phyloP scores from a whole-genome alignment of 2,113 vertebrate species.

The Ptilonorhynchus violaceus region DNA sequence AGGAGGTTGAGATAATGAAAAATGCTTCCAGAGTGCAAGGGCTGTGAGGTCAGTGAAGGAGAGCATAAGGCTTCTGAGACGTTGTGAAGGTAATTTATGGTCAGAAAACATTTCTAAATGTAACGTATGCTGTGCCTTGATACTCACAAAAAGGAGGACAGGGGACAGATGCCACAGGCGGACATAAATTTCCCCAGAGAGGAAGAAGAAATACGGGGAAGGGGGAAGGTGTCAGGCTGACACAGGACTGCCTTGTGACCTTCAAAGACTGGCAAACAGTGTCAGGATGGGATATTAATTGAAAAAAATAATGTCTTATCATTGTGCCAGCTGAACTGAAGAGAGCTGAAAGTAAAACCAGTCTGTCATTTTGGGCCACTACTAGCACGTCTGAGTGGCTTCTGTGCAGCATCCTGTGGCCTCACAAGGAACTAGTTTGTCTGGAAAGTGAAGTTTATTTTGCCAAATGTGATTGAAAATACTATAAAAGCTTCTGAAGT shows the following conservation, averaged over 20 bases:
- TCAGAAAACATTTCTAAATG: slow-evolving; percentile 67
- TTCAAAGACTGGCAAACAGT: slow-evolving; percentile 63
- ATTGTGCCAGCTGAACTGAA: slow-evolving; percentile 64
- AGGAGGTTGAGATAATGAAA: slow-evolving; percentile 67
- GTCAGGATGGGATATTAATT: slow-evolving; percentile 69
- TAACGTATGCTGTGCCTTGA: slow-evolving; percentile 54
- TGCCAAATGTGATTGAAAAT: background rate
- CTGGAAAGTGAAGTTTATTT: slow-evolving; percentile 2
- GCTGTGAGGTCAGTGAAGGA: slow-evolving; percentile 14
- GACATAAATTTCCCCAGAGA: slow-evolving; percentile 71
- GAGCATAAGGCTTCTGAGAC: slow-evolving; percentile 51
- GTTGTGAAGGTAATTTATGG: slow-evolving; percentile 69
- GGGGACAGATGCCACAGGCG: slow-evolving; percentile 61
- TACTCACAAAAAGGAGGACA: slow-evolving; percentile 71
- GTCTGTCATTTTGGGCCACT: background rate
- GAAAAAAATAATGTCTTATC: slow-evolving; percentile 72
- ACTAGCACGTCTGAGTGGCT: background rate
- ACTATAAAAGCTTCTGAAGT: slow-evolving; percentile 14
- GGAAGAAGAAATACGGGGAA: slow-evolving; percentile 45
- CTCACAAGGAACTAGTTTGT: background rate
- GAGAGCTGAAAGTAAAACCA: slow-evolving; percentile 5
- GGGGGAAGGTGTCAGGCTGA: slow-evolving; percentile 38
- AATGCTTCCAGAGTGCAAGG: slow-evolving; percentile 36
- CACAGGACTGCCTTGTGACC: slow-evolving; percentile 53
- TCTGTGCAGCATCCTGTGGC: slow-evolving; percentile 23